Percentiles rank a stretch among this genome's conserved stretches.
These are phyloP conservation scores for Synanthedon formicaeformis DNA, from an alignment of 2,888 invertebrate genomes.

Conservation along the genomic window DNA sequence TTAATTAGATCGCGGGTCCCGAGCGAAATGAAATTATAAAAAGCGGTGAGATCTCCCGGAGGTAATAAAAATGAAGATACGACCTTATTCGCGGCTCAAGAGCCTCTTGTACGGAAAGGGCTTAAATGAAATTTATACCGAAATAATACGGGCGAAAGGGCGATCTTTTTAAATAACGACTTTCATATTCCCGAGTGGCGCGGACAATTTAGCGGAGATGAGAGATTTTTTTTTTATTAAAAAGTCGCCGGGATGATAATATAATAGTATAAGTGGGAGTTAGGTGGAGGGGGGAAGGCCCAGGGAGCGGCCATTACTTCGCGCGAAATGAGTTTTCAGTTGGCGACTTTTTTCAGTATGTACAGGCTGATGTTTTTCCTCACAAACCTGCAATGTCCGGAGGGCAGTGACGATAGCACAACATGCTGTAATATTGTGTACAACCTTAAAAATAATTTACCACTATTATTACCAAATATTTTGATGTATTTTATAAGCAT, in stretches of 20 bases:
- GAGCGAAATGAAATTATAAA: constrained; percentile 5
- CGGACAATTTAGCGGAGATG: constrained; percentile 67
- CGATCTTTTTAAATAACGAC: constrained; percentile 68
- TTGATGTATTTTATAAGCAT: too few relatives aligned
- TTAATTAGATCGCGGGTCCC: not conserved
- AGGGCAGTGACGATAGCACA: too few relatives aligned
- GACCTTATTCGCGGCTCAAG: constrained; percentile 24
- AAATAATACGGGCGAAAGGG: constrained; percentile 59
- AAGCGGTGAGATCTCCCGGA: constrained; percentile 21
- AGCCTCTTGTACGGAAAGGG: constrained; percentile 33
- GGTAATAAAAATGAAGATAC: constrained; percentile 48
- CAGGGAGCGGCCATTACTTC: constrained; percentile 43
- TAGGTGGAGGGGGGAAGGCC: constrained; percentile 10
- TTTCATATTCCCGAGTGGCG: constrained; percentile 63
- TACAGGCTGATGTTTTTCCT: constrained; percentile 21
- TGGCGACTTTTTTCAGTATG: constrained; percentile 30
- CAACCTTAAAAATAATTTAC: too few relatives aligned
- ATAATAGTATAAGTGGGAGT: constrained; percentile 32
- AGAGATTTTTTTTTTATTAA: constrained; percentile 60
- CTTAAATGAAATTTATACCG: constrained; percentile 64
- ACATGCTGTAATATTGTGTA: too few relatives aligned
- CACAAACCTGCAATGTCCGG: not conserved
- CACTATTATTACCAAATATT: too few relatives aligned
- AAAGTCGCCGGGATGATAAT: constrained; percentile 38
- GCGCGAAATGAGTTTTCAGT: constrained; percentile 66